Base-by-base conservation (phyloP, 1,140 invertebrate species). In the Chironomus striatipennis region DNA sequence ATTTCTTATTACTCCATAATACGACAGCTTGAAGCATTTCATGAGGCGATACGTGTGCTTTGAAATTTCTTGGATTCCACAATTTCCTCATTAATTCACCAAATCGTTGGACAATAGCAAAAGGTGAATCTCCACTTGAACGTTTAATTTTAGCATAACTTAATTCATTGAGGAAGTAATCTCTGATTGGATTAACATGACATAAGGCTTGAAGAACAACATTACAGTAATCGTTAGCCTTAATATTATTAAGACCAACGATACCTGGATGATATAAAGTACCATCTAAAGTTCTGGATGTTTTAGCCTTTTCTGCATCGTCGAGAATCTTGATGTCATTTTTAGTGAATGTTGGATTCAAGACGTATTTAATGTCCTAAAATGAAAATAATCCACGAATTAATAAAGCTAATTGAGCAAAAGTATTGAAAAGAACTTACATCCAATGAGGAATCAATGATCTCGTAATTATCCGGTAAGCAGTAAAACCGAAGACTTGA, bases 11-110 rank as follows among this genome's bases (percentile, higher is more conserved):
- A 79, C 96, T 98, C 91, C 96, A 99, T 7, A 99, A 84, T 0
- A 99, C 98, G 42, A 99, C 97, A 43, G 98, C 96, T 84, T 99
- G 98, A 12, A 99, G 84, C 98, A 99, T 99, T 87, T 99, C 98
- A 83, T 99, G 98, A 0, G 98, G 98, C 74, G 96, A 98, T 1
- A 99, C 98, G 81, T 99, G 98, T 5, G 97, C 94, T 85, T 99
- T 99, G 80, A 99, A 99, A 81, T 99, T 99, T 75, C 96, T 85
- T 0, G 97, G 97, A 84, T 99, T 99, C 98, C 98, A 99, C 77
- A 99, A 85, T 84, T 99, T 99, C 5, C 98, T 84, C 83, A 99
- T 90, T 7, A 99, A 85, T 83, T 99, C 98, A 2, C 98, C 98
- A 85, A 99, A 99, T 74, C 98, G 86, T 82, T 98, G 95, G 0